Base-by-base conservation (phyloP, 37 sponge, comb jelly and placozoan genomes). In the Beroe ovata region DNA sequence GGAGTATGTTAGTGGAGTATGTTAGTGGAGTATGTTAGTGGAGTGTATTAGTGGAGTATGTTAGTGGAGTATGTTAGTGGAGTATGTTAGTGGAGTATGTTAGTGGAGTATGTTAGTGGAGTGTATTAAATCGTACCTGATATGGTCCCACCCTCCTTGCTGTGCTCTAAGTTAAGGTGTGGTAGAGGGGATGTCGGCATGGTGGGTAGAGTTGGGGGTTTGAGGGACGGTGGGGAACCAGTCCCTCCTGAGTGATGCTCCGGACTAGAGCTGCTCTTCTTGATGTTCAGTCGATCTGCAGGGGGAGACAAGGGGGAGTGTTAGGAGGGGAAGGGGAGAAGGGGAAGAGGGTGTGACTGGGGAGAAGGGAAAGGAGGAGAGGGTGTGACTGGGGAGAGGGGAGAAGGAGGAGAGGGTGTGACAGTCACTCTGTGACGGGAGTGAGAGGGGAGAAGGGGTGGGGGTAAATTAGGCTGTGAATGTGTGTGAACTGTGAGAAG, bases 211-310 rank as follows among this genome's bases (percentile, higher is more conserved):
- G 69, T 66, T 33, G 25, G 69, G 16, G 25, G 25, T 8, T 11
- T 25, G 30, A 30, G 69, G 21, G 63, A 62, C 22, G 28, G 28
- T 33, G 69, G 36, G 25, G 25, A 25, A 11, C 36, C 34, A 3
- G 30, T 30, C 35, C 25, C 30, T 11, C 54, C 54, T 47, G 54
- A 11, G 11, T 47, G 54, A 4, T 33, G 69, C 32, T 66, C 69
- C 18, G 69, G 69, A 66, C 69, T 66, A 18, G 35, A 30, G 69
- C 69, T 66, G 33, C 35, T 37, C 69, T 66, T 66, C 69, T 66
- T 66, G 36, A 66, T 66, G 35, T 66, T 66, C 36, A 66, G 69
- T 66, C 84, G 39, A 40, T 77, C 84, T 77, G 84, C 25, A 36
- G 84, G 41, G 47, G 21, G 35, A 62, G n/a, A 18, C 11, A 18